Base-by-base conservation (phyloP, 1,140 invertebrate species). In the Drosophila obscura region DNA sequence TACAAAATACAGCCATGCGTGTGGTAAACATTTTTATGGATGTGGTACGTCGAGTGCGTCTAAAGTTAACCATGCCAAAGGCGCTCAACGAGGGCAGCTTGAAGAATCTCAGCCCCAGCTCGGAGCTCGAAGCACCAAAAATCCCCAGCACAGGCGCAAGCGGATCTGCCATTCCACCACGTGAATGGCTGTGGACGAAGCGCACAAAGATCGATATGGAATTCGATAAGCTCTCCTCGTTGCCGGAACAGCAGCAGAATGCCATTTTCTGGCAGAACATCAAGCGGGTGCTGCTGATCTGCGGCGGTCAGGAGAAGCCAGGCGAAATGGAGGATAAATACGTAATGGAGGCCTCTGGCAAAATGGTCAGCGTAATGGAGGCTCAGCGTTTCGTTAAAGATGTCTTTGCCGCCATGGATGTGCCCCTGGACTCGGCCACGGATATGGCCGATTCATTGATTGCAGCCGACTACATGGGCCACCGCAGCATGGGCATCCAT, bases 401-500 rank as follows among this genome's bases (percentile, higher is more conserved):
- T 28, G 60, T 76, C 0, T 78, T 76, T n/a, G 44, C 52, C 5
- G 75, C 80, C 19, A 43, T 82, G 61, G 24, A 73, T 6, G 79
- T 83, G 45, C 66, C 80, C 7, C 9, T 15, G 2, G 45, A 64
- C 7, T 94, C 96, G 75, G 96, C 96, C 0, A 80, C 92, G 8
- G 93, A 94, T 46, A 93, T 97, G 59, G 96, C 95, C 0, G 94
- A 96, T 72, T 93, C 96, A 49, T 92, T 98, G 8, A 93, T 97
- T 56, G 94, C 94, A 59, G 97, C 97, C 9, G 97, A 98, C 91
- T 95, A 95, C 69, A 91, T 96, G 49, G 97, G 97, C 8, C 96
- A 98, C 87, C 96, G 94, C 74, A 97, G 96, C 96, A 98, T 93
- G 97, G 97, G 41, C 6, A 93, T 98, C 53, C 59, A 77, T 48